Base-by-base conservation (phyloP, 2,113 vertebrate species). In the Hippocampus comes region DNA sequence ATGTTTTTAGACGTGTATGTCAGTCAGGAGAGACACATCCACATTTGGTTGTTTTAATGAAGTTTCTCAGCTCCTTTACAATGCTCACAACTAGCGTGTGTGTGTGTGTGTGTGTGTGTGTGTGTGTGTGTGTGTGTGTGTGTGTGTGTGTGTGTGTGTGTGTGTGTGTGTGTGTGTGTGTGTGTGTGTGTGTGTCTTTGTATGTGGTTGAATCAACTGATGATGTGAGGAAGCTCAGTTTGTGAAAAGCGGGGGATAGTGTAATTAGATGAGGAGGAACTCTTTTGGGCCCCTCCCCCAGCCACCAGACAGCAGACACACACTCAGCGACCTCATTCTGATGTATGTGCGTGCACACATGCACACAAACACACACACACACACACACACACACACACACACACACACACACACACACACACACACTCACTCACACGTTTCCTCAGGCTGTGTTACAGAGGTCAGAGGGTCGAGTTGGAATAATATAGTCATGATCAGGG, bases 251-350 rank as follows among this genome's bases (percentile, higher is more conserved):
- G 67, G 49, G 61, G 14, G 43, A 18, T 48, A 18, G 56, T 64
- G 72, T 83, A 84, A 90, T 89, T 86, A 88, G 79, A 89, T 84
- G 78, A 84, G 80, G 66, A 67, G 72, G 34, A 83, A 80, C 82
- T 85, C 70, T 73, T 61, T 63, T 21, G 64, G 48, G 68, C 76
- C 86, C 86, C 72, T 79, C 79, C 84, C 86, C 80, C 80, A 55
- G 25, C 56, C 70, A 64, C 63, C 63, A 81, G 78, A 82, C 77
- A 80, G 74, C 77, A 77, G 81, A 85, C 82, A 82, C 79, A 78
- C 78, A 53, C 70, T 75, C 64, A 49, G 42, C 60, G 64, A 75
- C 76, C 68, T 68, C 2, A 30, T 81, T 81, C 85, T 73, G 68
- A 73, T 76, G 63, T 25, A 11, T 68, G 43, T 65, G 53, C 48